Conservation (phyloP, 2,797 vertebrate genomes). For the Podarcis siculus region DNA sequence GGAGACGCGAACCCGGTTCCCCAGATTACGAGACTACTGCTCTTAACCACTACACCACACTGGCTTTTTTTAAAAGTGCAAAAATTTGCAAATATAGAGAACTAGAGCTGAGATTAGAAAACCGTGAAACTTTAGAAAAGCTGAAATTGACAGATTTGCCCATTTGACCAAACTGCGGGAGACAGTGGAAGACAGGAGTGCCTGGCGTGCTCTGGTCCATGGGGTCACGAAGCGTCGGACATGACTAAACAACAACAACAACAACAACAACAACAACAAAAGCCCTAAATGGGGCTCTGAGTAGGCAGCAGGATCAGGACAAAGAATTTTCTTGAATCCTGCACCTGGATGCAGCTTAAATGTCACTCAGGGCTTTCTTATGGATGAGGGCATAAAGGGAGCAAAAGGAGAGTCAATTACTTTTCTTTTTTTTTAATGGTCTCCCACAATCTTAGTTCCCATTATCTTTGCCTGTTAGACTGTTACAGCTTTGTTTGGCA, state of each 20-base stretch:
- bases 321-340: not conserved
- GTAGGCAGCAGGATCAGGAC: not conserved
- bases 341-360: not conserved
- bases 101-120: no score
- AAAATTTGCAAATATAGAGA: no score
- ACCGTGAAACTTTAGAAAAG: no score
- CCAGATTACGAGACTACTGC: no score
- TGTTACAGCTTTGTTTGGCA: constrained; percentile 32
- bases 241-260: no score
- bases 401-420: not conserved
- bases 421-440: not conserved
- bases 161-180: no score
- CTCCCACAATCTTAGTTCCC: constrained; percentile 13
- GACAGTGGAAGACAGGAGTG: no score
- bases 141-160: not conserved
- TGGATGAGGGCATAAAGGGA: not conserved
- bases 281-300: not conserved
- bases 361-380: not conserved
- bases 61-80: no score
- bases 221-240: no score
- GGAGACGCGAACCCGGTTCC: fast-evolving
- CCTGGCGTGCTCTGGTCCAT: no score
- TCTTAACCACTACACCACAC: no score
- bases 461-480: not conserved
- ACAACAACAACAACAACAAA: no score